These are phyloP conservation scores for Chloroceryle inda DNA, from an alignment of 2,797 vertebrate genomes.

Conservation along the genomic window DNA sequence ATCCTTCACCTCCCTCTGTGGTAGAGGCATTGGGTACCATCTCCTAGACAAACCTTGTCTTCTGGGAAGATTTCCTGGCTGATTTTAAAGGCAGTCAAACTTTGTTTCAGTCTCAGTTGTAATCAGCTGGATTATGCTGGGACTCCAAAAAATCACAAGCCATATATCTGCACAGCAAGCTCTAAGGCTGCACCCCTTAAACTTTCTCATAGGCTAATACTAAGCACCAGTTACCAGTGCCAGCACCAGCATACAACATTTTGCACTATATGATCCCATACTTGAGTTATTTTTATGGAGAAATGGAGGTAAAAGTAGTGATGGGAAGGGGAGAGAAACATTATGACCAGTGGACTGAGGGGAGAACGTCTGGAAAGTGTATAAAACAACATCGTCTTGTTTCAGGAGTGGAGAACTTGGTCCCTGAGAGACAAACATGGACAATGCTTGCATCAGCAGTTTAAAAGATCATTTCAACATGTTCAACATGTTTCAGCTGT, in stretches of 20 bases:
- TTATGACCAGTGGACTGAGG: neutral
- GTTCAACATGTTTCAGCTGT: neutral
- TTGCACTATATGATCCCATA: neutral
- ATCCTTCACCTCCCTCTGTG: neutral
- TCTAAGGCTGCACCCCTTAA: neutral
- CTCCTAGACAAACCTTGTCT: neutral
- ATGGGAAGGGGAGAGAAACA: neutral
- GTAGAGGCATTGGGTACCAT: neutral
- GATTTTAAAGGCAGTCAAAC: neutral
- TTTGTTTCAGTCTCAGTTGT: neutral
- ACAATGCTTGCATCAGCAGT: neutral
- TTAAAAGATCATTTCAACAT: neutral
- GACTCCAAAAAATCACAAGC: neutral
- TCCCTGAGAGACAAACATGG: neutral
- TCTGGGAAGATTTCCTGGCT: neutral
- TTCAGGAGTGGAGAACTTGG: neutral
- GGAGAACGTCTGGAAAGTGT: neutral
- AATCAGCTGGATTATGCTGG: neutral
- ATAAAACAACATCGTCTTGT: neutral
- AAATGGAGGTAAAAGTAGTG: neutral
- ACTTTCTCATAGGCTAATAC: neutral
- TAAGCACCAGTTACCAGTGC: neutral
- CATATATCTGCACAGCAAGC: neutral
- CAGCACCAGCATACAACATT: neutral
- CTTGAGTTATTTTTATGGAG: neutral